These are phyloP conservation scores for Neotoxoptera formosana DNA, from an alignment of 1,140 invertebrate species.

Conservation along the genomic window DNA sequence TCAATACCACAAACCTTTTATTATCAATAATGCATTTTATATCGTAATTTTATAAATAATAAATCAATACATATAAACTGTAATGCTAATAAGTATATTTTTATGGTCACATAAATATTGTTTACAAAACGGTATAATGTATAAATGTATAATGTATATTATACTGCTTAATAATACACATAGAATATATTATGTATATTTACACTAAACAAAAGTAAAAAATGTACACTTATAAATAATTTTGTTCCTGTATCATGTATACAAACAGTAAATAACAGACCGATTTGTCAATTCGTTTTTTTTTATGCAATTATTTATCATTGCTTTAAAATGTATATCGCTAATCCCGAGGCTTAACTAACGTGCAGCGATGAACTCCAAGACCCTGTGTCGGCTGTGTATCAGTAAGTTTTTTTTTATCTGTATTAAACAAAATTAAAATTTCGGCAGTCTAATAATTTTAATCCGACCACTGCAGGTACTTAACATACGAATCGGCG, in stretches of 20 bases:
- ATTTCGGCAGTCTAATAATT: background rate
- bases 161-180: background rate
- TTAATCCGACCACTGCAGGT: background rate
- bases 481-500: background rate
- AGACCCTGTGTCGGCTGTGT: background rate
- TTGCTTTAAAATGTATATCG: background rate
- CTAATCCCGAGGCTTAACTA: background rate
- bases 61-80: slow-evolving; percentile 20
- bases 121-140: background rate
- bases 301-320: background rate
- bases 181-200: background rate
- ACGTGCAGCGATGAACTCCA: background rate
- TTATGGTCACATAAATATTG: slow-evolving; percentile 17
- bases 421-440: background rate
- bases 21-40: slow-evolving; percentile 24
- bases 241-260: background rate
- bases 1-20: background rate
- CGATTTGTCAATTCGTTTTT: background rate
- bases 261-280: background rate
- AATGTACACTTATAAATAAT: slow-evolving; percentile 10
- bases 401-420: background rate
- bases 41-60: background rate
- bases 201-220: background rate
- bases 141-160: background rate
- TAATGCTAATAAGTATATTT: slow-evolving; percentile 1